Conservation (phyloP, 2,113 vertebrate genomes). For the Sceloporus tristichus region DNA sequence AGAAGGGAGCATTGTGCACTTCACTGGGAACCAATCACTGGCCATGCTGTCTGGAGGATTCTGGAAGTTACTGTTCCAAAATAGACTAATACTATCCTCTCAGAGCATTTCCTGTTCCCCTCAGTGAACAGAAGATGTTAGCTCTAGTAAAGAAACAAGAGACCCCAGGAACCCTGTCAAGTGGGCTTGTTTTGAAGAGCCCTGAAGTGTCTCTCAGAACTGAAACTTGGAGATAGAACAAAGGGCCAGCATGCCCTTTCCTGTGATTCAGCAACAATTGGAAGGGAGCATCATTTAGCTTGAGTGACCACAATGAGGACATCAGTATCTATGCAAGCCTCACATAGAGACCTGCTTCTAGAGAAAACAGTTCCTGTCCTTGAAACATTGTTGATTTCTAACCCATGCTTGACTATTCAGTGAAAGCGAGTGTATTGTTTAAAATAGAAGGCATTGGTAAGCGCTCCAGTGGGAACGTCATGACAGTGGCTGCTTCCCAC, state of each 20-base stretch:
- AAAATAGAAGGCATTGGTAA: slow-evolving; percentile 17
- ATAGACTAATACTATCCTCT: too few species aligned
- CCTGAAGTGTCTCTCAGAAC: background rate
- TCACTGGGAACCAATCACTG: too few species aligned
- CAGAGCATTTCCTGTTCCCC: background rate
- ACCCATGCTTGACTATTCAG: slow-evolving; percentile 3
- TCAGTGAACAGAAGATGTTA: background rate
- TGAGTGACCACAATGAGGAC: background rate
- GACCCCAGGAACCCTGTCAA: background rate
- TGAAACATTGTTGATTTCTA: background rate
- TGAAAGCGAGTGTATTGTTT: slow-evolving; percentile 6
- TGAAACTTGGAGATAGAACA: background rate
- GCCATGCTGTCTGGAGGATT: too few species aligned
- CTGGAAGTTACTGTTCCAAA: too few species aligned
- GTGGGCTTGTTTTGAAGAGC: background rate
- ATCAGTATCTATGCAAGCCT: background rate
- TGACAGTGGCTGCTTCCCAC: slow-evolving; percentile 39
- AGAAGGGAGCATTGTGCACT: too few species aligned
- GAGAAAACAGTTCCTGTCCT: background rate
- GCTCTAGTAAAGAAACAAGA: background rate
- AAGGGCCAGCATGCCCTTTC: too few species aligned
- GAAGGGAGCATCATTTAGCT: background rate
- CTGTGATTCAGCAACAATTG: background rate
- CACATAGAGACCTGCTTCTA: background rate
- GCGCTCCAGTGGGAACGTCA: slow-evolving; percentile 3